Evolutionary conservation across 2,113 vertebrate species (phyloP), one percentile per base, ranked within the genome.

Genomic region (Myxocyprinus asiaticus): DNA sequence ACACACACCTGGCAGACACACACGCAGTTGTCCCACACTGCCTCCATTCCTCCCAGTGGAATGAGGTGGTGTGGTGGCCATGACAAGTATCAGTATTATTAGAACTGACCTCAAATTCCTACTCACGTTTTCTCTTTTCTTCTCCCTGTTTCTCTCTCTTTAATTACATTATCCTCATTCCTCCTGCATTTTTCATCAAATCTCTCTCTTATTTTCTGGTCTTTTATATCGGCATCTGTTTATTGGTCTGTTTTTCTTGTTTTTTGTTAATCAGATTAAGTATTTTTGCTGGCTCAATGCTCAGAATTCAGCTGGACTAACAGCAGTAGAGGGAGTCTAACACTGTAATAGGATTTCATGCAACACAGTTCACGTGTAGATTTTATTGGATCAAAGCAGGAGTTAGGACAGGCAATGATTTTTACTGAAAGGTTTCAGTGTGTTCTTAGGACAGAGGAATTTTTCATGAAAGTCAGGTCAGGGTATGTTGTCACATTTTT

Each of bases 81-180:
- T 82, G 68, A 67, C 62, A 51, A 69, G 58, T 77, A 69, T 72
- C 71, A 79, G 74, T 80, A 73, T 84, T 79, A 79, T 75, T 82
- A 67, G 75, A 69, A 68, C 82, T 81, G 81, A 89, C 75, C 87
- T 33, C 22, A 33, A 33, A 3, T 3, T 33, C 22, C 22, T 33
- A 33, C 22, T 33, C 22, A 33, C 22, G 3, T 33, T 33, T 33
- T 33, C 22, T 33, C 22, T 33, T 1, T 33, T 33, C 22, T 33
- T n/a, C n/a, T n/a, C n/a, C n/a, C n/a, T n/a, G n/a, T n/a, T n/a
- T n/a, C n/a, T n/a, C n/a, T n/a, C n/a, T n/a, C n/a, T n/a, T n/a
- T n/a, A n/a, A n/a, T n/a, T n/a, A n/a, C n/a, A n/a, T n/a, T n/a
- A n/a, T n/a, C n/a, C n/a, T n/a, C n/a, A n/a, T n/a, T n/a, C n/a